Base-by-base conservation (phyloP, 2,888 invertebrate genomes). In the Drosophila helvetica region DNA sequence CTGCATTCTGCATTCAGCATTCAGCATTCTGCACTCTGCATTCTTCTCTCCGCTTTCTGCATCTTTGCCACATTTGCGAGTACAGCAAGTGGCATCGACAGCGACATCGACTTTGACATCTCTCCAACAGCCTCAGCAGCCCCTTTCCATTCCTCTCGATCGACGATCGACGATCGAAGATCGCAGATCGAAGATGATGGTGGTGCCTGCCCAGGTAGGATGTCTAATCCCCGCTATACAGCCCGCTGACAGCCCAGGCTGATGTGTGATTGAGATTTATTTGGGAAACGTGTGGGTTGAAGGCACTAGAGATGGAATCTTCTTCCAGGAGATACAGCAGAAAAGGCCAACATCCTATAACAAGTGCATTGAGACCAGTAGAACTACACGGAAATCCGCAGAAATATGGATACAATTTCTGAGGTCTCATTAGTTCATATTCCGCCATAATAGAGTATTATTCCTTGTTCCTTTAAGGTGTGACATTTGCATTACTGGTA, bases 41-140 rank as follows among this genome's bases (percentile, higher is more conserved):
- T 62, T 64, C 64, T 50, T 72, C 42, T 61, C 69, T 59, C 69
- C 50, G 67, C 51, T 52, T 63, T 65, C 72, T 73, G 63, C 70
- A 76, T 12, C 12, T 71, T 74, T 72, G 84, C 83, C 69, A 72
- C 77, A 87, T 82, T 74, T 72, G 47, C 30, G 25, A 19, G 42
- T 9, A 54, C 79, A 78, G 73, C 88, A 81, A 81, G 86, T 81
- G 86, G 76, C 88, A 81, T 68, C 69, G 75, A 69, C 86, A 70
- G 50, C 62, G 59, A 52, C 58, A 73, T 63, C 50, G 59, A 63
- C 38, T 46, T 59, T 22, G 55, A 63, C 59, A 59, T 46, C 19
- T 25, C 10, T 52, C 45, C 61, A 27, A 27, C 27, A 27, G 48
- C 47, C 51, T 48, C 53, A 33, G n/a, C 27, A 9, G 30, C 19